phyloP scores from a whole-genome alignment of 2,113 vertebrate species.

The Calcarius ornatus region DNA sequence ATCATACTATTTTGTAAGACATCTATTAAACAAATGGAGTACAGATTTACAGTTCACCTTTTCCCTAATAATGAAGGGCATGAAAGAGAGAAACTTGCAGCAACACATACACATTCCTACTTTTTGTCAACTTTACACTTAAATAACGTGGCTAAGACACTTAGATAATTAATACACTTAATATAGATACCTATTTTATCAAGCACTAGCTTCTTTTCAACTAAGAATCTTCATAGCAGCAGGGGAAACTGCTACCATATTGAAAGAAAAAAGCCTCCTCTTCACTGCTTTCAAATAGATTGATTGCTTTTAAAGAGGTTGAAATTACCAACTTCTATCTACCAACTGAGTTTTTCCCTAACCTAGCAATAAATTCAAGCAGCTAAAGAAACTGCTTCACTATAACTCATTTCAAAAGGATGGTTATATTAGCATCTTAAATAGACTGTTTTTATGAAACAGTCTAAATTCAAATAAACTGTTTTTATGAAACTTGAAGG shows the following conservation, averaged over 20 bases:
- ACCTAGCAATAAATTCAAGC: not conserved
- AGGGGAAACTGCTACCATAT: not conserved
- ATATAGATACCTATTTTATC: not conserved
- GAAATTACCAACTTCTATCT: not conserved
- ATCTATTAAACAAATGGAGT: not conserved
- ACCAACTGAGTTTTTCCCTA: not conserved
- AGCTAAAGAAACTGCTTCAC: not conserved
- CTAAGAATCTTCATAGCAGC: not conserved
- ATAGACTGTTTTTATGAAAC: not conserved
- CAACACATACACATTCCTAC: fast-evolving
- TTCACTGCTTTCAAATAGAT: not conserved
- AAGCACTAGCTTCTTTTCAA: not conserved
- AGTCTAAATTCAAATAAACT: not conserved
- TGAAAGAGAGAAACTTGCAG: not conserved
- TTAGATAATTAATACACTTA: not conserved
- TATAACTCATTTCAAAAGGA: not conserved
- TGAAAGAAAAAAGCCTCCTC: not conserved
- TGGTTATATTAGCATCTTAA: not conserved
- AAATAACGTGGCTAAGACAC: not conserved
- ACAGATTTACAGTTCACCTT: not conserved
- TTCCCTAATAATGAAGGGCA: not conserved
- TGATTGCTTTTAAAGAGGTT: not conserved
- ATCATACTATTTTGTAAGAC: not conserved
- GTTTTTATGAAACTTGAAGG: not conserved
- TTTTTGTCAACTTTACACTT: not conserved